Evolutionary conservation across 2,113 vertebrate species (phyloP), one percentile per base, ranked within the genome.

Genomic region (Mirounga angustirostris): DNA sequence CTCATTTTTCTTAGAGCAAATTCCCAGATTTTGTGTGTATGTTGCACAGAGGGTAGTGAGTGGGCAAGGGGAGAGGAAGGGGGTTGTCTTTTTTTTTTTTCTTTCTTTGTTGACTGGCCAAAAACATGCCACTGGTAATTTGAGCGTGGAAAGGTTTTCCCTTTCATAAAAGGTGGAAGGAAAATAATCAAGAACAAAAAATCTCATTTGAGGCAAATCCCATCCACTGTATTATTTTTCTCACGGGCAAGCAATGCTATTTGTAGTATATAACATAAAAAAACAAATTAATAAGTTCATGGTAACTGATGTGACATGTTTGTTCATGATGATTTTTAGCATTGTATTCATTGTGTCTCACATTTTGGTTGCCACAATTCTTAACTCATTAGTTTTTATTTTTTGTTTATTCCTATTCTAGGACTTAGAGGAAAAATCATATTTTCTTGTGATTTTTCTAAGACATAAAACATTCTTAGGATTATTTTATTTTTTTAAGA

Each of bases 381-480:
- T 93, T 81, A 80, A 16, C 63, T 63, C 6, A 54, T 69, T 84
- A 5, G 28, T 63, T 91, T 80, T 61, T 74, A 7, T 67, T 83
- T 89, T 92, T 67, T 67, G 4, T 26, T 93, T 91, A 58, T 84
- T 79, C 22, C 63, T 80, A 58, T 69, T 95, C 71, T 76, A 58
- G 10, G n/a, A 63, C 78, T 22, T 91, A 52, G n/a, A 89, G 1
- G 1, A 65, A 92, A 93, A 73, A 24, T 87, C 83, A 22, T 58
- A 52, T 30, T 56, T 92, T 69, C 33, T 89, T 86, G 82, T 52
- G 21, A 71, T 50, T 92, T 97, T 90, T 74, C 56, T 92, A 92
- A 94, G 81, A 67, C 58, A n/a, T 59, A 40, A 96, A n/a, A 18
- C 12, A 40, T n/a, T 80, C 69, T 91, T 46, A 89, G 79, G 28